phyloP scores from a whole-genome alignment of 2,113 vertebrate species.

The Okapia johnstoni region DNA sequence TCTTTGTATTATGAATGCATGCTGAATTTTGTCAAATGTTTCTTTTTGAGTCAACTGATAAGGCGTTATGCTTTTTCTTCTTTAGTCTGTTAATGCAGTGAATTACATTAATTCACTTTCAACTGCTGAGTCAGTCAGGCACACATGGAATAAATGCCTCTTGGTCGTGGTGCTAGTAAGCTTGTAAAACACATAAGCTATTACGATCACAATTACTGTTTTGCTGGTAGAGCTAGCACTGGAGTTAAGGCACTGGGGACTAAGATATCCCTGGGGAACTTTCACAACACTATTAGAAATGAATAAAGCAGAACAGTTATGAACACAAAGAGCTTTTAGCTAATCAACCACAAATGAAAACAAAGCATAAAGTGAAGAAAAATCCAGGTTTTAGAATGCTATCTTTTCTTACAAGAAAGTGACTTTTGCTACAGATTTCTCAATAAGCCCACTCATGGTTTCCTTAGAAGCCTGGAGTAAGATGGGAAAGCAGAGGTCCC shows the following conservation, averaged over 20 bases:
- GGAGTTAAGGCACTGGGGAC: neutral
- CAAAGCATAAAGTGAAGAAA: neutral
- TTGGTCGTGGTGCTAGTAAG: neutral
- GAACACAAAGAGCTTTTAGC: neutral
- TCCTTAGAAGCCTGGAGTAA: neutral
- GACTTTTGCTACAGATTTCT: neutral
- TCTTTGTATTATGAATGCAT: neutral
- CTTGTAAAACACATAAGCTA: neutral
- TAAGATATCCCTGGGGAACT: neutral
- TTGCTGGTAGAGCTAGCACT: neutral
- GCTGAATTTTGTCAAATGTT: neutral
- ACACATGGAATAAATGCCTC: neutral
- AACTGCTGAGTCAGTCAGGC: neutral
- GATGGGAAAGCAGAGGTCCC: neutral
- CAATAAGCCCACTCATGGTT: neutral
- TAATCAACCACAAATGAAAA: conserved; percentile 10
- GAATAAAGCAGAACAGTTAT: neutral
- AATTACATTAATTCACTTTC: neutral
- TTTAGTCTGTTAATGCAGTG: neutral
- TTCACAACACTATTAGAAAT: neutral
- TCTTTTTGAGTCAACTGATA: neutral
- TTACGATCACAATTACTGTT: neutral
- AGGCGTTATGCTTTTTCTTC: neutral
- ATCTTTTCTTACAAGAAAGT: neutral
- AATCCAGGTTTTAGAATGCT: neutral